Evolutionary conservation across 2,113 vertebrate species (phyloP).

Genomic region (Picathartes gymnocephalus): DNA sequence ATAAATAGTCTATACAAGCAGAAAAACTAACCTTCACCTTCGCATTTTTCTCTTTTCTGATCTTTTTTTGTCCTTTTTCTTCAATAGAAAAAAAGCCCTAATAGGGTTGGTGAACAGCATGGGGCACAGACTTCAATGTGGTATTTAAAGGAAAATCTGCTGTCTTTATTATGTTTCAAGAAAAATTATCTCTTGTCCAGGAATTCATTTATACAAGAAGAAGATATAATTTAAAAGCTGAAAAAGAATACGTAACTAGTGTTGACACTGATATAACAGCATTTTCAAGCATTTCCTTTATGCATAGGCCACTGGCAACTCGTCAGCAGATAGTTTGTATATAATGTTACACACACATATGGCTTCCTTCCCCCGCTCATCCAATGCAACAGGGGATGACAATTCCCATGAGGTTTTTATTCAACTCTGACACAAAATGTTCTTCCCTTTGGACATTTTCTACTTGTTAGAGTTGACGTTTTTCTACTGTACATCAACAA

Average conservation of each 20-base stretch:
- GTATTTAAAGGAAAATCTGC: conserved; percentile 40
- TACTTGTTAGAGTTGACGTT: not conserved
- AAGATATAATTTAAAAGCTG: not conserved
- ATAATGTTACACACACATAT: rapidly evolving
- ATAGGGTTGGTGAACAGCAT: conserved; percentile 52
- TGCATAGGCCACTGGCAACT: not conserved
- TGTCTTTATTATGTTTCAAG: conserved; percentile 25
- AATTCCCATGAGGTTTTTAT: not conserved
- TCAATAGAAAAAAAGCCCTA: conserved; percentile 60
- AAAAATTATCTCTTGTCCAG: conserved; percentile 16
- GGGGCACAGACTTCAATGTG: conserved; percentile 1
- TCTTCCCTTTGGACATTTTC: not conserved
- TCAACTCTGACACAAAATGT: not conserved
- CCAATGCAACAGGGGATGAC: not conserved
- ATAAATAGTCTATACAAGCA: conserved; percentile 14
- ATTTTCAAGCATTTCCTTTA: not conserved
- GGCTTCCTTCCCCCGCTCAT: not conserved
- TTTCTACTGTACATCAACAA: not conserved
- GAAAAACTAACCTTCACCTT: conserved; percentile 66
- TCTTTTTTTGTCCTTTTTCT: conserved; percentile 57
- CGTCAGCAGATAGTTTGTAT: not conserved
- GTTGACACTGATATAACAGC: not conserved
- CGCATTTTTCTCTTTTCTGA: conserved; percentile 50
- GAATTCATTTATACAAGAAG: conserved; percentile 1
- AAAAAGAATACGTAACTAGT: not conserved